phyloP scores from a whole-genome alignment of 2,113 vertebrate genomes.

The Forbesichthys agassizii region DNA sequence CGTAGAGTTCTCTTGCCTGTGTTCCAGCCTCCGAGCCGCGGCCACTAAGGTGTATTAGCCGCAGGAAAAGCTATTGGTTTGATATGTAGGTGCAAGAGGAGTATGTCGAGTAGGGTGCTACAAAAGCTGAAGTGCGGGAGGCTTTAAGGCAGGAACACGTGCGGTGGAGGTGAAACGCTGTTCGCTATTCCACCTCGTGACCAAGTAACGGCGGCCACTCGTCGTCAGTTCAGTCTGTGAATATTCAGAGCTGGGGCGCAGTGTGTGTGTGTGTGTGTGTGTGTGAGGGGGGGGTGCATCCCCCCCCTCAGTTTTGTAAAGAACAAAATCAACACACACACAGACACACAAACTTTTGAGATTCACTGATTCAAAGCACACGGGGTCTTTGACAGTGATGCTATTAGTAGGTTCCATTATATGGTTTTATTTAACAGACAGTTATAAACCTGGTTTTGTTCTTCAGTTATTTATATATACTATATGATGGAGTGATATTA shows the following conservation, averaged over 20 bases:
- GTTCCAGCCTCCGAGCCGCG: slow-evolving; percentile 38
- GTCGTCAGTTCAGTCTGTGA: slow-evolving; percentile 5
- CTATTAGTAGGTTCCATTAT: too few relatives aligned
- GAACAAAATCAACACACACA: too few relatives aligned
- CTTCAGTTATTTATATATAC: too few relatives aligned
- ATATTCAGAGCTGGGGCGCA: slow-evolving; percentile 32
- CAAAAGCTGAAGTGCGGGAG: slow-evolving; percentile 33
- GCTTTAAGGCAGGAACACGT: slow-evolving; percentile 35
- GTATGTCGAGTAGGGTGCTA: slow-evolving; percentile 25
- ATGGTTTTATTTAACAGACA: too few relatives aligned
- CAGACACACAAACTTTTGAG: too few relatives aligned
- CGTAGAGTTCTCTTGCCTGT: not conserved
- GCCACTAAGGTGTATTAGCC: slow-evolving; percentile 28
- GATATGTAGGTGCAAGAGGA: slow-evolving; percentile 48
- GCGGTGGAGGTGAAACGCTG: slow-evolving; percentile 29
- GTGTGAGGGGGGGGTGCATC: not conserved
- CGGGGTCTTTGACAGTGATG: not conserved
- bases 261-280: too few relatives aligned
- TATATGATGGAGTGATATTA: too few relatives aligned
- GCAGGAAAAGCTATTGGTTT: slow-evolving; percentile 42
- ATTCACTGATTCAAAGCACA: not conserved
- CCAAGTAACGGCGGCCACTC: not conserved
- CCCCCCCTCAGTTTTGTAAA: not conserved
- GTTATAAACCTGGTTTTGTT: too few relatives aligned
- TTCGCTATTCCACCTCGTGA: slow-evolving; percentile 22